Evolutionary conservation across 1,140 invertebrate genomes (phyloP).

Genomic region (Orius insidiosus): DNA sequence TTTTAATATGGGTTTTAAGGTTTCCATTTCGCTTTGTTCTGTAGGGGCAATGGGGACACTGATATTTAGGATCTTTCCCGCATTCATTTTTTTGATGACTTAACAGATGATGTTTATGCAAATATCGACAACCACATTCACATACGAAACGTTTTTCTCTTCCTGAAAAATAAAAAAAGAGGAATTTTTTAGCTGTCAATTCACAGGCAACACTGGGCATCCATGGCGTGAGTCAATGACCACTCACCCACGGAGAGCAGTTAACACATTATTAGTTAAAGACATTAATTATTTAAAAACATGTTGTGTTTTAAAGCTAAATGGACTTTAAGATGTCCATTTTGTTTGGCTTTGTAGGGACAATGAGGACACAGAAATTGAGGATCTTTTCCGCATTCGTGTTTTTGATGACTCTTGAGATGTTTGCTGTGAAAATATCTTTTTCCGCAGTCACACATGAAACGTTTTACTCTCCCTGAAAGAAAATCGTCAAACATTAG

Average conservation of each 20-base stretch:
- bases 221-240: neutral
- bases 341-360: constrained; percentile 12
- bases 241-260: no score
- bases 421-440: constrained; percentile 24
- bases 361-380: constrained; percentile 22
- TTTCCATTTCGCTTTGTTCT: neutral
- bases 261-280: no score
- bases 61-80: constrained; percentile 37
- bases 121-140: neutral
- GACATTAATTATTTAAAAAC: no score
- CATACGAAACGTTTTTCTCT: constrained; percentile 6
- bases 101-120: neutral
- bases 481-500: no score
- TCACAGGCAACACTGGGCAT: neutral
- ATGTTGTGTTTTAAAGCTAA: neutral
- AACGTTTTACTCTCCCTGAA: no score
- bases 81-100: neutral
- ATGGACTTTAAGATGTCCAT: neutral
- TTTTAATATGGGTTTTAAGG: constrained; percentile 1
- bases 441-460: constrained; percentile 2
- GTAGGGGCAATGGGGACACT: constrained; percentile 37
- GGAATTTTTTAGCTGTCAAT: neutral
- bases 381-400: constrained; percentile 26
- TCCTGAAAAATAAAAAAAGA: neutral
- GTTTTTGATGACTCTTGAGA: constrained; percentile 36